Conservation (phyloP, 2,113 vertebrate genomes). For the Ornithorhynchus anatinus region DNA sequence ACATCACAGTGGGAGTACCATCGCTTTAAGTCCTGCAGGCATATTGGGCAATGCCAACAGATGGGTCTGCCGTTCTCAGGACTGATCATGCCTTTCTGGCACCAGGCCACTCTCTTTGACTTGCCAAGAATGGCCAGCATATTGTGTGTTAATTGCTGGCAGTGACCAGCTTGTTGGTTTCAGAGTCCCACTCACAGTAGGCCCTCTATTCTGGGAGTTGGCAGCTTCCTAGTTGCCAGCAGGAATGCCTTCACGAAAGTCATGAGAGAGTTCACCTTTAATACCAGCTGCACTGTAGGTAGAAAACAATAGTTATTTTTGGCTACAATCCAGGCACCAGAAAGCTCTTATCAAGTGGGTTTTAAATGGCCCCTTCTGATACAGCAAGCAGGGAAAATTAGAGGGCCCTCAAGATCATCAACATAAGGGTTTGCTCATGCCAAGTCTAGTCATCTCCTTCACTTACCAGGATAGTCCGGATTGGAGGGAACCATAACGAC, state of each 20-base stretch:
- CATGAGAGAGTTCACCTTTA: slow-evolving; percentile 57
- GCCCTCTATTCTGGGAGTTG: slow-evolving; percentile 37
- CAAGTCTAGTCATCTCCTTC: slow-evolving; percentile 16
- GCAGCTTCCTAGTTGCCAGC: slow-evolving; percentile 38
- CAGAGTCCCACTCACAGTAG: slow-evolving; percentile 38
- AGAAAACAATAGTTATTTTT: slow-evolving; percentile 46
- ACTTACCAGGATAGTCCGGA: slow-evolving; percentile 15
- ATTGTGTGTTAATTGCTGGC: slow-evolving; percentile 54
- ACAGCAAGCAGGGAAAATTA: slow-evolving; percentile 49
- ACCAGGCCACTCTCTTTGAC: slow-evolving; percentile 12
- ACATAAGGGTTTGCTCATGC: slow-evolving; percentile 19
- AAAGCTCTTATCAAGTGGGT: slow-evolving; percentile 17
- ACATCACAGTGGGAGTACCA: fast-evolving
- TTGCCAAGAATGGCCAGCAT: slow-evolving; percentile 48
- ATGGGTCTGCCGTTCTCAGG: slow-evolving; percentile 10
- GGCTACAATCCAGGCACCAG: slow-evolving; percentile 31
- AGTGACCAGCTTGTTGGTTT: slow-evolving; percentile 34
- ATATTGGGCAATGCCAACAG: background rate
- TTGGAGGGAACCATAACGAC: background rate
- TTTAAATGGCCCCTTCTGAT: slow-evolving; percentile 43
- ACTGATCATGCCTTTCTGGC: slow-evolving; percentile 20
- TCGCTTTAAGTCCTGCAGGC: background rate
- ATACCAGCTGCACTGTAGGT: slow-evolving; percentile 49
- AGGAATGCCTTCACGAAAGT: slow-evolving; percentile 37
- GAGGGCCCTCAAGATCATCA: slow-evolving; percentile 11